These are phyloP conservation scores for Brassicogethes aeneus DNA, from an alignment of 2,888 invertebrate genomes.

Conservation along the genomic window DNA sequence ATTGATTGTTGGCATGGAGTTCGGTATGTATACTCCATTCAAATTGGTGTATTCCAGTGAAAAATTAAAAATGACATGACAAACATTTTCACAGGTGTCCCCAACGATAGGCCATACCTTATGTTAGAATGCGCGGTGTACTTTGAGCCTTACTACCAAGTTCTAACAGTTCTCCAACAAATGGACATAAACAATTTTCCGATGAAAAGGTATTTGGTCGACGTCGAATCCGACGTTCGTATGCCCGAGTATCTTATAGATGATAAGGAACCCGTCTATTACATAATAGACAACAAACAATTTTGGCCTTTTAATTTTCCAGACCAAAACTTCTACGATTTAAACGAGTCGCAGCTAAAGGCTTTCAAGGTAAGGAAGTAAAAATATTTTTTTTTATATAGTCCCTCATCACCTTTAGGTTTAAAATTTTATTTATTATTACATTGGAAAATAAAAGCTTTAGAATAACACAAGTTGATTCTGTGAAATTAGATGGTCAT, in stretches of 20 bases:
- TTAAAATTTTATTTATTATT: too few species aligned
- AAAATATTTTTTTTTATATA: too few species aligned
- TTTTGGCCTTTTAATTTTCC: conserved; percentile 12
- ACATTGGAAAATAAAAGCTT: too few species aligned
- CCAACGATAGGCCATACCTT: conserved; percentile 32
- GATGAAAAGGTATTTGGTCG: conserved; percentile 59
- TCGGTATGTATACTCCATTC: not conserved
- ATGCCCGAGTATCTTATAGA: conserved; percentile 12
- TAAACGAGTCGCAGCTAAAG: conserved; percentile 47
- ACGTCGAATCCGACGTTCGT: conserved; percentile 34
- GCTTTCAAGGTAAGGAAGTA: too few species aligned
- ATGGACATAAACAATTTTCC: conserved; percentile 52
- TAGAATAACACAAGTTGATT: too few species aligned
- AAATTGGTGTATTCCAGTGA: too few species aligned
- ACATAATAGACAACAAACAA: conserved; percentile 12
- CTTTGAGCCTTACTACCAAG: conserved; percentile 74
- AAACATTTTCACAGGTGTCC: not conserved
- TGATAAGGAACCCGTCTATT: conserved; percentile 7
- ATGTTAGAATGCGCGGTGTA: conserved; percentile 74
- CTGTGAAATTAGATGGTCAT: too few species aligned
- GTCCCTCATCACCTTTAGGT: too few species aligned
- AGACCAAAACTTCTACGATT: conserved; percentile 8
- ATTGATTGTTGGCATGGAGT: conserved; percentile 37
- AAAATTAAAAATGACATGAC: too few species aligned
- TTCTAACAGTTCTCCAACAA: conserved; percentile 56